A percentile compares a stretch with the other conserved stretches of the same genome.
These are phyloP conservation scores for Elephantulus edwardii DNA, from an alignment of 2,113 vertebrate species.

Conservation along the genomic window DNA sequence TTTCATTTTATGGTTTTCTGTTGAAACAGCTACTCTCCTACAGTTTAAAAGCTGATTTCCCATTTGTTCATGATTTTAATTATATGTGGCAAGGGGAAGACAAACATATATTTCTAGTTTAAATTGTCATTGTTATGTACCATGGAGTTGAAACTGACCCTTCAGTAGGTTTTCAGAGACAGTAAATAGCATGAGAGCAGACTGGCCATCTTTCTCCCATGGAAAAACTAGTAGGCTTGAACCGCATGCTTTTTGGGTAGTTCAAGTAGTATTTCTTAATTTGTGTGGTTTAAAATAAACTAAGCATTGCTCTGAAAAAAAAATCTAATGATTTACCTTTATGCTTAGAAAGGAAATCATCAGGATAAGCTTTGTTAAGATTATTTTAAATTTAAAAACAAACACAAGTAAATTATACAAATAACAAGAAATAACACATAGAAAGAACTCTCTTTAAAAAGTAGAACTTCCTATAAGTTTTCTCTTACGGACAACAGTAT, in stretches of 20 bases:
- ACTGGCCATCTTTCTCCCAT: too few relatives aligned
- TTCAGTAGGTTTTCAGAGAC: too few relatives aligned
- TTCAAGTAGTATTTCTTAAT: neutral
- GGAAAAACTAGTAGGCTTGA: too few relatives aligned
- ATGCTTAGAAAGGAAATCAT: neutral
- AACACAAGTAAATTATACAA: neutral
- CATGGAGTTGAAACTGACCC: too few relatives aligned
- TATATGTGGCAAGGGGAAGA: neutral
- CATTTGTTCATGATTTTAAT: neutral
- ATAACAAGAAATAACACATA: neutral
- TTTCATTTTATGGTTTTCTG: neutral
- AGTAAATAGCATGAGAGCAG: too few relatives aligned
- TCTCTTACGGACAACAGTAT: neutral
- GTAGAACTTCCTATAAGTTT: neutral
- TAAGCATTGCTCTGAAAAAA: neutral
- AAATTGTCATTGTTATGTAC: too few relatives aligned
- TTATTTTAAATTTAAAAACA: slow-evolving; percentile 6
- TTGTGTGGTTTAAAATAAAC: slow-evolving; percentile 1
- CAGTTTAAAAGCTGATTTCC: neutral
- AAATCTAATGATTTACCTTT: neutral
- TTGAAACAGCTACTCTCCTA: neutral
- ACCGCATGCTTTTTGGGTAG: too few relatives aligned
- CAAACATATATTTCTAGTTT: neutral
- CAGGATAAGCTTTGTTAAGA: neutral
- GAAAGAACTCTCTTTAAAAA: neutral